Base-by-base conservation (phyloP, 2,797 vertebrate species). In the Cirrhinus mrigala region DNA sequence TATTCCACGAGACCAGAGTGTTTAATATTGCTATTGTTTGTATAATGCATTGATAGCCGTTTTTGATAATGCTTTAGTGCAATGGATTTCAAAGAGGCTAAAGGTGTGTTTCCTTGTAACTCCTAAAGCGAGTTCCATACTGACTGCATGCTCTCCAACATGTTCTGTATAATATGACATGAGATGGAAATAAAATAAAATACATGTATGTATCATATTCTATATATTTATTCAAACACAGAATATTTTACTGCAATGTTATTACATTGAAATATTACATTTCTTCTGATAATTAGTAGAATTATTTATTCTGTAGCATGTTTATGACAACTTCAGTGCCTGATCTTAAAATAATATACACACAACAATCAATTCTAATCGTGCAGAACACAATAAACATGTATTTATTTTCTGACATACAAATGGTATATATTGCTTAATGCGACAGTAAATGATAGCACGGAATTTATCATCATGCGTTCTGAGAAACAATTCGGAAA, bases 131-230 rank as follows among this genome's bases (percentile, higher is more conserved):
- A 81, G 86, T 91, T 91, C 86, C 90, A 85, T 52, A 66, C 78
- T 73, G 90, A 87, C 84, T 84, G 90, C 79, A 78, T 62, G 76
- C 16, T 91, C 85, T 91, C 80, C 86, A 84, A 88, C 90, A 90
- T 89, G 91, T 86, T 89, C 88, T 90, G 24, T 16, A 88, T 85
- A 70, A 83, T 68, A 87, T 84, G 75, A 52, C 89, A 85, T 18
- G 62, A 81, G 78, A 89, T 74, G 46, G 77, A 68, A 85, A 80
- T 84, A 10, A 77, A 87, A 64, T 80, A 40, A 75, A 83, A 89
- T 82, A 80, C 83, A 86, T 37, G 88, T 82, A 40, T 87, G 60
- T 83, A 76, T 83, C 60, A 50, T 40, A 48, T 85, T 83, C 29
- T 86, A 62, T 27, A 73, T 77, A 58, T 73, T 79, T 85, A 79